Evolutionary conservation across 2,113 vertebrate species (phyloP), one percentile per base, ranked within the genome.

Genomic region (Ophthalmolycus amberensis): DNA sequence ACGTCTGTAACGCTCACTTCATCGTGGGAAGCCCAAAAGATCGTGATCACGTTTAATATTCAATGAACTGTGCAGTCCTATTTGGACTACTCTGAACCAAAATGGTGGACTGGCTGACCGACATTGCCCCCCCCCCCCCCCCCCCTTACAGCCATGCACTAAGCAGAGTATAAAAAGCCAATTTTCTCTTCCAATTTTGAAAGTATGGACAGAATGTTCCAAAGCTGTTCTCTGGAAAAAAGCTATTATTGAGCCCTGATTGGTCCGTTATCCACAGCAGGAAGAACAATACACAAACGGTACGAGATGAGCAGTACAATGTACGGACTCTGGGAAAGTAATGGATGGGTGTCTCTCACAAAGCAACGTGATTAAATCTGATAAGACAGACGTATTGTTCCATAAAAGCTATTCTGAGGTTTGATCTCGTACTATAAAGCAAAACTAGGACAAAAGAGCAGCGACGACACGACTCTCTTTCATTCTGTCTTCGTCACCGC

Each of bases 401-500:
- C n/a, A 62, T 11, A 1, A 27, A 5, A 62, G 56, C 63, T 10
- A 1, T n/a, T 42, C 32, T 44, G 25, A 25, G 27, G 25, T 68
- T 40, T 85, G 59, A 70, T 71, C 48, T 50, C 18, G 3, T 22
- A 20, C 1, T 64, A 8, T 64, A 54, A 79, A 79, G 77, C 68
- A 65, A 32, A 64, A 27, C 1, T 2, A 22, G 42, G 5, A 60
- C 18, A 76, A 44, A 76, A 77, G 56, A 52, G 27, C 38, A 1
- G 15, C 2, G 65, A 71, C 25, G 50, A 48, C 20, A 46, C 15
- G 29, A 6, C 6, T 52, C 52, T 73, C 56, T 83, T 34, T 50
- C 54, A 63, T 71, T 79, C 32, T 38, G 44, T 71, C 58, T 40
- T 85, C 63, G 6, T 77, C 79, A 83, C 52, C 54, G 34, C 66